phyloP scores from a whole-genome alignment of 2,797 vertebrate genomes.

The Coregonus suidteri region DNA sequence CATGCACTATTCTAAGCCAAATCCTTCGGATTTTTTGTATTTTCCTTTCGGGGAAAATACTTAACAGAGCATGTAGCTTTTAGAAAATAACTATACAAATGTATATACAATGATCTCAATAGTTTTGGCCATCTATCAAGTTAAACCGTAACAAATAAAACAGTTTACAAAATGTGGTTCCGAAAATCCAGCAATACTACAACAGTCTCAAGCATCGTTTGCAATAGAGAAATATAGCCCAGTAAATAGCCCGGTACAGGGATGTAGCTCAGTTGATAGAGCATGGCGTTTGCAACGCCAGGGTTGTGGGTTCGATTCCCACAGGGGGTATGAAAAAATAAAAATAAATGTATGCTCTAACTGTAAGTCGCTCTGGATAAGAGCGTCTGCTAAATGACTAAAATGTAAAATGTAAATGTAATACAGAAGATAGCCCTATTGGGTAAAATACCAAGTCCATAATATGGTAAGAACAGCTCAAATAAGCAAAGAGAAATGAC shows the following conservation, averaged over 20 bases:
- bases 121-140: conserved; percentile 47
- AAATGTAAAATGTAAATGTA: neutral
- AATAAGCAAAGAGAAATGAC: too few species aligned
- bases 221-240: conserved; percentile 32
- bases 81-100: conserved; percentile 65
- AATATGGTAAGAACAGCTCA: too few species aligned
- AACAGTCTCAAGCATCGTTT: conserved; percentile 38
- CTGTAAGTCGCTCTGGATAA: too few species aligned
- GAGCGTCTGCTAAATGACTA: too few species aligned
- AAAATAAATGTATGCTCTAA: too few species aligned
- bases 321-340: too few species aligned
- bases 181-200: conserved; percentile 30
- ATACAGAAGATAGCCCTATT: too few species aligned
- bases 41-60: conserved; percentile 45
- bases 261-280: too few species aligned
- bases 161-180: conserved; percentile 52
- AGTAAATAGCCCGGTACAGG: conserved; percentile 6
- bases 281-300: too few species aligned
- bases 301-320: too few species aligned
- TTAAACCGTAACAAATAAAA: conserved; percentile 40
- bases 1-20: conserved; percentile 50
- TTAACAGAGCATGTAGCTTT: conserved; percentile 23
- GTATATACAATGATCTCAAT: conserved; percentile 60
- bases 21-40: conserved; percentile 31
- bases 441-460: too few species aligned